Conservation (phyloP, 2,113 vertebrate species). For the Lagopus muta region DNA sequence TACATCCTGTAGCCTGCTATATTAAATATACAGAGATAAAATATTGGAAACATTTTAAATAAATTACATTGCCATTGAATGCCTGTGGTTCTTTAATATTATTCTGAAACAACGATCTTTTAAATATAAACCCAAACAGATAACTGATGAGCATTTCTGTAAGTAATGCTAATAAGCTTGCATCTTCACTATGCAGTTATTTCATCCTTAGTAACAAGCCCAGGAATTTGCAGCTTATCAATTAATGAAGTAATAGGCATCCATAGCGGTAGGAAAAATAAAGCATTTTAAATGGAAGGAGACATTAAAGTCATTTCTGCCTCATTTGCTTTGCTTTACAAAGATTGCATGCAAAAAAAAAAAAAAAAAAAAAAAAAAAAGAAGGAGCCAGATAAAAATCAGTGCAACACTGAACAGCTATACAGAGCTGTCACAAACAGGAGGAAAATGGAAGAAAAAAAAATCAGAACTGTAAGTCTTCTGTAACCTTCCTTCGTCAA, state of each 20-base stretch:
- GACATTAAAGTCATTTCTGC: neutral
- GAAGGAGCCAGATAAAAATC: neutral
- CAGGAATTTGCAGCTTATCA: neutral
- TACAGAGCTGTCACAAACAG: neutral
- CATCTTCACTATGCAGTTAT: neutral
- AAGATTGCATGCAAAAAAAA: neutral
- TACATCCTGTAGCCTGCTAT: neutral
- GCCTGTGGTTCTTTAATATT: neutral
- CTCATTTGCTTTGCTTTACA: neutral
- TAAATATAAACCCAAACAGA: neutral
- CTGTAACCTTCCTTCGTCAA: neutral
- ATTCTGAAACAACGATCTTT: neutral
- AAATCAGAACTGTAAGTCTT: neutral
- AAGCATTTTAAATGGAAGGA: neutral
- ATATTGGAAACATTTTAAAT: neutral
- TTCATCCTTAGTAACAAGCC: neutral
- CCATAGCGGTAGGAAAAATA: neutral
- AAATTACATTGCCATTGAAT: neutral
- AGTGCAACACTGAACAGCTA: neutral
- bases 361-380: neutral
- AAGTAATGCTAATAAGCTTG: neutral
- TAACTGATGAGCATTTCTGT: neutral
- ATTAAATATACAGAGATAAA: neutral
- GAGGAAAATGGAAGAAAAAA: neutral
- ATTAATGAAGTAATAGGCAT: neutral